These are phyloP conservation scores for Calonectris borealis DNA, from an alignment of 2,113 vertebrate genomes.

Conservation along the genomic window DNA sequence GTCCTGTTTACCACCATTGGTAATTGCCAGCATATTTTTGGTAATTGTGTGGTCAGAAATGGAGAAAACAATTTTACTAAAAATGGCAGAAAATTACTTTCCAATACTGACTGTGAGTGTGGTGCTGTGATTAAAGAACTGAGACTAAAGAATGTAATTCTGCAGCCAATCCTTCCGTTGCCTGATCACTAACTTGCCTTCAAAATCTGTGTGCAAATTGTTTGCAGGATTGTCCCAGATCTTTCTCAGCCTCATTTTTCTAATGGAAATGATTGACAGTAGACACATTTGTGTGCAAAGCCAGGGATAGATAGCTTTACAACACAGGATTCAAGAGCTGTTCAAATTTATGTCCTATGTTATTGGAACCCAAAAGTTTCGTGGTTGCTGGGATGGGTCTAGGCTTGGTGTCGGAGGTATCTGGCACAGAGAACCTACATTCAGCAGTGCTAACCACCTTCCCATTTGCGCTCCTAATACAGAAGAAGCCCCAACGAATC, in stretches of 20 bases:
- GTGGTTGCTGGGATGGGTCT: background rate
- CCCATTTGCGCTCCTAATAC: background rate
- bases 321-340: background rate
- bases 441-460: background rate
- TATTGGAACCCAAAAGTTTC: background rate
- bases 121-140: background rate
- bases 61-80: background rate
- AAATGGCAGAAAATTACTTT: background rate
- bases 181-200: background rate
- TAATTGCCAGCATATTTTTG: background rate
- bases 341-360: background rate
- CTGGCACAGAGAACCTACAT: background rate
- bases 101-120: background rate
- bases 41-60: background rate
- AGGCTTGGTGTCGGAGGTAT: background rate
- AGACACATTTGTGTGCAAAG: background rate
- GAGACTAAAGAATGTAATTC: background rate
- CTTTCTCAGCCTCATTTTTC: background rate
- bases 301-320: background rate
- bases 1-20: background rate
- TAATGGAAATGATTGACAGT: background rate
- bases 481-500: background rate
- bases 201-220: background rate
- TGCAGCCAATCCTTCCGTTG: background rate
- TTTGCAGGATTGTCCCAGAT: background rate